A percentile compares a stretch with the other conserved stretches of the same genome.
Evolutionary conservation across 1,140 invertebrate genomes (phyloP).

Genomic region (Drosophila tani): DNA sequence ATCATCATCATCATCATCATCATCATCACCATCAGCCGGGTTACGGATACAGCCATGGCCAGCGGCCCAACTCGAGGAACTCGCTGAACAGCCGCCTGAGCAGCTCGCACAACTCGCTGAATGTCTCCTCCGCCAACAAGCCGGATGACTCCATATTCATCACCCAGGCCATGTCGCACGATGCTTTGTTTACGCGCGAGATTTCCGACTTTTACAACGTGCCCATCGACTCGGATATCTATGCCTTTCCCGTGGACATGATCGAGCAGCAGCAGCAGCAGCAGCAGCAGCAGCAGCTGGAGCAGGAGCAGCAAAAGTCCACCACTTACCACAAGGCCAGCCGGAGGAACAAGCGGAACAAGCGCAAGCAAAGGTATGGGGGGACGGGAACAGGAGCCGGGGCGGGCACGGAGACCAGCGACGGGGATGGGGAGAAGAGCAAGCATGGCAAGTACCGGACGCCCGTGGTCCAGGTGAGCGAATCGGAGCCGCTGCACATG

Average conservation of each 20-base stretch:
- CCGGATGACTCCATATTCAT: conserved; percentile 94
- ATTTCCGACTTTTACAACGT: conserved; percentile 94
- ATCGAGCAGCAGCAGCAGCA: conserved; percentile 86
- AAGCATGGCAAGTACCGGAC: conserved; percentile 72
- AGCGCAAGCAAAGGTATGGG: conserved; percentile 74
- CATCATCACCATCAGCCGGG: conserved; percentile 65
- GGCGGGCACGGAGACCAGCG: conserved; percentile 63
- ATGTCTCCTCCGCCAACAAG: conserved; percentile 88
- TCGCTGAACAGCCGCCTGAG: conserved; percentile 91
- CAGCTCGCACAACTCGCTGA: conserved; percentile 92
- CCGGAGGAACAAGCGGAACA: conserved; percentile 74
- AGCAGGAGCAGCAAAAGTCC: conserved; percentile 38
- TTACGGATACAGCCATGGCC: conserved; percentile 67
- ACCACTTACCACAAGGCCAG: conserved; percentile 66
- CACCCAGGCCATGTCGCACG: conserved; percentile 93
- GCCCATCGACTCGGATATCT: conserved; percentile 93
- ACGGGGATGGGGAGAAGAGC: conserved; percentile 57
- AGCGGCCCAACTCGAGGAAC: conserved; percentile 89
- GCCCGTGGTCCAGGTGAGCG: conserved; percentile 27
- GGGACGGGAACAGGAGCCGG: conserved; percentile 32
- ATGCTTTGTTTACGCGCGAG: conserved; percentile 88
- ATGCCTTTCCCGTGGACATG: conserved; percentile 93
- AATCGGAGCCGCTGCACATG: conserved; percentile 92
- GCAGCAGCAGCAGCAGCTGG: conserved; percentile 8
- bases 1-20: conserved; percentile 34